Evolutionary conservation across 1,140 invertebrate species (phyloP).

Genomic region (Lepidurus apus): DNA sequence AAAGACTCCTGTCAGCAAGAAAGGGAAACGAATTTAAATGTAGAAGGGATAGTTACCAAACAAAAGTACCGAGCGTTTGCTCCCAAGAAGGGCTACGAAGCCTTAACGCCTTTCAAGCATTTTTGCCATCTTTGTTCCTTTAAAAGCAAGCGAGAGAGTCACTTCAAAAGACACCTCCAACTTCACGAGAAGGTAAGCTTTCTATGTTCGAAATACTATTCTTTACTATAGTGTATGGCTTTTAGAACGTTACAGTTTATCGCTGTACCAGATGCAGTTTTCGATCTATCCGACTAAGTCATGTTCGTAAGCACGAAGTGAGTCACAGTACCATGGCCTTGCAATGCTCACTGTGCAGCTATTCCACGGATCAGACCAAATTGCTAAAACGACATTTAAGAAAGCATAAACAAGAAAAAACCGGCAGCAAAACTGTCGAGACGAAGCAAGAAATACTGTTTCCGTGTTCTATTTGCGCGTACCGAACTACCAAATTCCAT

Average conservation of each 20-base stretch:
- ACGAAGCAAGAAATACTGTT: conserved; percentile 27
- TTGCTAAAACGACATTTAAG: conserved; percentile 36
- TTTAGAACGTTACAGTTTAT: conserved; percentile 40
- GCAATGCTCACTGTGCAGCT: conserved; percentile 39
- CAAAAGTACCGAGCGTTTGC: neutral
- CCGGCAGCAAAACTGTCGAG: neutral
- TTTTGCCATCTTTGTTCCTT: conserved; percentile 46
- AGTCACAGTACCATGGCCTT: conserved; percentile 41
- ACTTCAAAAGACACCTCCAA: conserved; percentile 43
- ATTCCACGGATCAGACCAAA: conserved; percentile 38
- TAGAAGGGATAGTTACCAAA: neutral
- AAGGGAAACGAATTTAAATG: neutral
- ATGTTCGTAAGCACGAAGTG: conserved; percentile 43
- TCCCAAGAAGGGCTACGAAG: conserved; percentile 40
- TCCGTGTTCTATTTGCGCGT: conserved; percentile 32
- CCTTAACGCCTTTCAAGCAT: conserved; percentile 42
- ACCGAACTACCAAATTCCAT: conserved; percentile 39
- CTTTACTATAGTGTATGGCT: neutral
- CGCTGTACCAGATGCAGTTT: conserved; percentile 44
- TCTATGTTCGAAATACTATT: neutral
- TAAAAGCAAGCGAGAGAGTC: conserved; percentile 45
- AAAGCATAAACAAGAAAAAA: conserved; percentile 34
- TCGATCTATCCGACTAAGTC: conserved; percentile 42
- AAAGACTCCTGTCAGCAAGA: neutral
- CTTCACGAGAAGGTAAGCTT: conserved; percentile 41